These are phyloP conservation scores for Corydoras sp. DNA, from an alignment of 2,113 vertebrate species.

Conservation along the genomic window DNA sequence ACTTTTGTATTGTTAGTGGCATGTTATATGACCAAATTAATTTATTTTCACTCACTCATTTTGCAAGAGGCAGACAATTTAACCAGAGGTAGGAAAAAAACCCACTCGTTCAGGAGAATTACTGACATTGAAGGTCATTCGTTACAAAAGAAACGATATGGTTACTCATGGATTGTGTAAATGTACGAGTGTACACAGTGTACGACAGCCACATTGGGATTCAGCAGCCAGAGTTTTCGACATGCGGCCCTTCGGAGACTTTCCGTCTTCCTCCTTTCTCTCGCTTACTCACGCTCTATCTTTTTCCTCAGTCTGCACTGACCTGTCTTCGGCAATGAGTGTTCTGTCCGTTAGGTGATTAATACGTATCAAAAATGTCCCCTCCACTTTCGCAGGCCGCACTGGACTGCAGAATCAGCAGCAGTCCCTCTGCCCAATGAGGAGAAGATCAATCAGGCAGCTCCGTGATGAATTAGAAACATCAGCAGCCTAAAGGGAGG, in stretches of 20 bases:
- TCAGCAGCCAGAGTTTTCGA: constrained; percentile 29
- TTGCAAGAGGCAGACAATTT: not conserved
- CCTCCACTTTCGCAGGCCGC: constrained; percentile 66
- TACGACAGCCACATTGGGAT: constrained; percentile 34
- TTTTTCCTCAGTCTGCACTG: constrained; percentile 41
- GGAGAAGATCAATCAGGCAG: constrained; percentile 80
- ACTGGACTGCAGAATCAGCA: constrained; percentile 73
- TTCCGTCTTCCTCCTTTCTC: constrained; percentile 6
- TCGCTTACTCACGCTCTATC: constrained; percentile 9
- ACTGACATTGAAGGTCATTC: constrained; percentile 32
- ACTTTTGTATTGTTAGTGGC: too few species aligned
- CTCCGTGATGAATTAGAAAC: constrained; percentile 78
- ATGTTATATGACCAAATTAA: too few species aligned
- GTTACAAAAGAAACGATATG: constrained; percentile 32
- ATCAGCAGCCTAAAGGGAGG: constrained; percentile 46
- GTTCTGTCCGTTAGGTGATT: constrained; percentile 56
- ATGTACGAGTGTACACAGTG: constrained; percentile 40
- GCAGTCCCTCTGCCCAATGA: constrained; percentile 64
- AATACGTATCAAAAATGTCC: constrained; percentile 75
- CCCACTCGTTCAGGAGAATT: constrained; percentile 23
- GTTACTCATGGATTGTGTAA: constrained; percentile 20
- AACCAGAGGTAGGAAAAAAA: not conserved
- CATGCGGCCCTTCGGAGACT: constrained; percentile 39
- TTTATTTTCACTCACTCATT: too few species aligned
- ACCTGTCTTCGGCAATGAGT: constrained; percentile 63